Conservation (phyloP, 2,888 invertebrate genomes). For the Clusia tigrina region DNA sequence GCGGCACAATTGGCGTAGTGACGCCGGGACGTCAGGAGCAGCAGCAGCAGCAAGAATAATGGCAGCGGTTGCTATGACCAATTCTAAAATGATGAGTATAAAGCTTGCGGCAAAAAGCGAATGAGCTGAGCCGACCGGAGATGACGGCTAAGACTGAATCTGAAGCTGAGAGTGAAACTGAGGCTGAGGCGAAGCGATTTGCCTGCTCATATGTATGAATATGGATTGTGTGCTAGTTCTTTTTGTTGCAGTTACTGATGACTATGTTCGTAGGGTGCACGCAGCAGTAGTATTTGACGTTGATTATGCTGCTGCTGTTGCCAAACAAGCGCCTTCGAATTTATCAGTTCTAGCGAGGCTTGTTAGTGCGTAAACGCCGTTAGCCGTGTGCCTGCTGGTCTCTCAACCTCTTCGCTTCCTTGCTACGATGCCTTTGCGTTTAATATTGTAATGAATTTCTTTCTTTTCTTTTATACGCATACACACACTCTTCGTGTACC, state of each 20-base stretch:
- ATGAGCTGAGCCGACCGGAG: conserved; percentile 10
- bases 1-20: not conserved
- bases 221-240: conserved; percentile 35
- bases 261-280: conserved; percentile 11
- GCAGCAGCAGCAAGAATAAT: not conserved
- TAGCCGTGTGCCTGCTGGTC: not conserved
- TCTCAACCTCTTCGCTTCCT: not conserved
- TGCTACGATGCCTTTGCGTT: not conserved
- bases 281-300: not conserved
- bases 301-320: not conserved
- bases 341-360: not conserved
- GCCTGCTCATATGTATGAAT: conserved; percentile 36
- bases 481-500: not conserved
- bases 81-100: not conserved
- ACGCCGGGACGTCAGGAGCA: too few relatives aligned
- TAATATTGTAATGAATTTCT: conserved; percentile 17
- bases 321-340: not conserved
- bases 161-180: not conserved
- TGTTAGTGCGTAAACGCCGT: conserved; percentile 15
- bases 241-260: conserved; percentile 19
- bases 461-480: not conserved
- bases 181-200: conserved; percentile 18
- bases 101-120: conserved; percentile 20
- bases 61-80: conserved; percentile 2
- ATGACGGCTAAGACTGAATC: not conserved